Percentiles rank a stretch among this genome's conserved stretches.
Conservation (phyloP, 2,888 invertebrate species). For the Pocota personata region DNA sequence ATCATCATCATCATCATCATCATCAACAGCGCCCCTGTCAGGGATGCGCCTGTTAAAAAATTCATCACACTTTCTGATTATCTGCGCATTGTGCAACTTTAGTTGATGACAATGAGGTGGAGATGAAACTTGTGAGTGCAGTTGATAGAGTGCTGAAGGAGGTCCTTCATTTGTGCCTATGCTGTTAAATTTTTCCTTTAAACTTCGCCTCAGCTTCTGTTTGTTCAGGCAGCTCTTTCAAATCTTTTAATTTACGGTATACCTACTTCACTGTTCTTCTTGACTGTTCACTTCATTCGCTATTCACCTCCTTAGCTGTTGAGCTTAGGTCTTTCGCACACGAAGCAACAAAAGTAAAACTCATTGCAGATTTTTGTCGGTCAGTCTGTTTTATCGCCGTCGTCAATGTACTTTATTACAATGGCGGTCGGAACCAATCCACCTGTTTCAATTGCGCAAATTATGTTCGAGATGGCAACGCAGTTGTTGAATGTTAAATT, state of each 20-base stretch:
- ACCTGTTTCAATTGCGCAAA: no score
- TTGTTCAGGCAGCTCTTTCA: not conserved
- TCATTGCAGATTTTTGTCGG: no score
- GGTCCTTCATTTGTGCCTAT: not conserved
- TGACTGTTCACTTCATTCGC: no score
- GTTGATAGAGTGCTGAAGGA: not conserved
- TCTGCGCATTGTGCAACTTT: conserved; percentile 2
- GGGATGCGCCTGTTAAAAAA: conserved; percentile 35
- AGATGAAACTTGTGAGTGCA: not conserved
- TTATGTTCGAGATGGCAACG: no score
- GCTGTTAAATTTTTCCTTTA: not conserved
- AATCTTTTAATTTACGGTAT: no score
- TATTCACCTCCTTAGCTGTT: no score
- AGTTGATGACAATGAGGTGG: conserved; percentile 12
- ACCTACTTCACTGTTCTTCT: not conserved
- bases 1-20: not conserved
- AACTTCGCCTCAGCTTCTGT: not conserved
- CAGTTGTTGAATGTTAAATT: no score
- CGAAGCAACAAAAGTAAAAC: no score
- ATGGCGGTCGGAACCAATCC: no score
- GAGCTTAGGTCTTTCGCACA: no score
- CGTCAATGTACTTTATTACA: no score
- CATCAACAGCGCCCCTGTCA: conserved; percentile 2
- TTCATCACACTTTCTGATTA: conserved; percentile 41
- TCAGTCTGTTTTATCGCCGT: no score